Evolutionary conservation across 1,140 invertebrate species (phyloP), one percentile per base, ranked within the genome.

Genomic region (Hyles euphorbiae): DNA sequence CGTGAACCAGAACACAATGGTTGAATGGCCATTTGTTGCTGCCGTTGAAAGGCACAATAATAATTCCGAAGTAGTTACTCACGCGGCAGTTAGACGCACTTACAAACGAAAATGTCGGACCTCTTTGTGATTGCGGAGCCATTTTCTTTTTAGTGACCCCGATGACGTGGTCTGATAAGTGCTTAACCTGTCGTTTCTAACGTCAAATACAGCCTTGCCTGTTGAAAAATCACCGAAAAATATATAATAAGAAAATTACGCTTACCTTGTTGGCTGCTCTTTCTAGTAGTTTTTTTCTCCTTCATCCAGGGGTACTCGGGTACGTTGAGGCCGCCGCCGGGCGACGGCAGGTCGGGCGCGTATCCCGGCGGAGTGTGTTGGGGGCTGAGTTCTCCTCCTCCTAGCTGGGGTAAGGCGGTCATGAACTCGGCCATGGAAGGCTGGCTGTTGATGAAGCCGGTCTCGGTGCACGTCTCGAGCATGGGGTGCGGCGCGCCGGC

Each of bases 271-370:
- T 97, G 96, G 76, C 91, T 94, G 81, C 90, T 94, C 86, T 98
- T 98, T 71, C 96, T 92, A 1, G 96, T 96, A 2, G 96, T 97
- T 88, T 98, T 98, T 91, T 98, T 98, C 88, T 98, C 97, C 83
- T 98, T 98, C 97, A 98, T 98, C 97, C 97, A 98, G 0, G 97
- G 96, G 84, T 97, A 98, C 76, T 98, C 96, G 22, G 96, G 96
- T 52, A 97, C 95, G 80, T 95, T 95, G 70, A 95, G 93, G 22
- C 93, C 93, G 34, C 91, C 83, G 3, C 91, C 92, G 43, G 93
- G 93, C 0, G 92, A 92, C 0, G 90, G 90, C 3, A 91, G 85
- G 76, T 92, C 93, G 55, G 92, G 76, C 75, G 89, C 70, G 88
- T 92, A 89, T 60, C 91, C 74, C 60, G 92, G 90, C 11, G 90